phyloP scores from a whole-genome alignment of 2,888 invertebrate species.

The Cerceris rybyensis region DNA sequence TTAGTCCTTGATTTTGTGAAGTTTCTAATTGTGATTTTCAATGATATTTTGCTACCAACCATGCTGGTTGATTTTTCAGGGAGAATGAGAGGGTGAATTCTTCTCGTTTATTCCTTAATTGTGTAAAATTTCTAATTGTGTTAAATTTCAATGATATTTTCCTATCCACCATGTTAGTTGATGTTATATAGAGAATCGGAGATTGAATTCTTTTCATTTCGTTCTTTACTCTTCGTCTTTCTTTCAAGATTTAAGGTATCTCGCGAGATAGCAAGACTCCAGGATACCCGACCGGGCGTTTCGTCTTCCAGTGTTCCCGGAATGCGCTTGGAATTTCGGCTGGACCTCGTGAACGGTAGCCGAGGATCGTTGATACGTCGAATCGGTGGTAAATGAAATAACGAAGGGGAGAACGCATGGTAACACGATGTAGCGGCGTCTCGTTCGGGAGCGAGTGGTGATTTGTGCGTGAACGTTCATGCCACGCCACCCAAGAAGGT shows the following conservation, averaged over 20 bases:
- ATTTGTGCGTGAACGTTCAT: conserved; percentile 37
- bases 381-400: conserved; percentile 65
- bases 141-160: conserved; percentile 31
- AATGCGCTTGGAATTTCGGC: conserved; percentile 61
- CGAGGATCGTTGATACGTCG: conserved; percentile 53
- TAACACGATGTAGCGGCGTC: conserved; percentile 29
- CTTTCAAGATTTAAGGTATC: not conserved
- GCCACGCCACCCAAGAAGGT: conserved; percentile 76
- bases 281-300: conserved; percentile 2
- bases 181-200: conserved; percentile 13
- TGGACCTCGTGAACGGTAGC: conserved; percentile 62
- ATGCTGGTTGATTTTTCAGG: too few relatives aligned
- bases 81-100: too few relatives aligned
- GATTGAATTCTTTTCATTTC: not conserved
- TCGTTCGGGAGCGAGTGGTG: conserved; percentile 9
- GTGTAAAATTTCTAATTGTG: conserved; percentile 8
- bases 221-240: not conserved
- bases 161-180: conserved; percentile 18
- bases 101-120: conserved; percentile 14
- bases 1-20: too few relatives aligned
- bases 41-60: too few relatives aligned
- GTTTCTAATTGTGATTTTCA: too few relatives aligned
- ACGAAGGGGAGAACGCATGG: conserved; percentile 50
- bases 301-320: conserved; percentile 32
- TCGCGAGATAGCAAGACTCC: too few relatives aligned